Conservation (phyloP, 2,888 invertebrate genomes). For the Kuschelorhynchus macadamiae region DNA sequence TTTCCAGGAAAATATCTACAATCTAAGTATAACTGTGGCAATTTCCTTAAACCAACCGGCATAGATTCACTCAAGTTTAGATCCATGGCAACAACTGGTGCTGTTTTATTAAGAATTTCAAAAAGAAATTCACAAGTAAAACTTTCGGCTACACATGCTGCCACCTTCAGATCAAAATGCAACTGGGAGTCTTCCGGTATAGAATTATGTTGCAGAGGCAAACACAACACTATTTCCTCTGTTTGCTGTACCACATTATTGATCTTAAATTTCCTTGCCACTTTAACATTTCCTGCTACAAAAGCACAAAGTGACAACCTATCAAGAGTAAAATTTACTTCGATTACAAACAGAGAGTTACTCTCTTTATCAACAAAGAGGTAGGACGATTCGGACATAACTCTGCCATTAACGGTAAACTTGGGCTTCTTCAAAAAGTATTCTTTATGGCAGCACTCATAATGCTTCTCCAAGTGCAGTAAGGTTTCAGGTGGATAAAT, state of each 20-base stretch:
- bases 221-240: background rate
- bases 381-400: background rate
- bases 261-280: background rate
- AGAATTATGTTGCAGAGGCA: background rate
- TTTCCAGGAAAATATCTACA: background rate
- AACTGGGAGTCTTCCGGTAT: background rate
- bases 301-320: background rate
- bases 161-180: background rate
- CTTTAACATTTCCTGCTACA: background rate
- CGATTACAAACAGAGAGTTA: slow-evolving; percentile 11
- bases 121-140: background rate
- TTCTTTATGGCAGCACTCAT: background rate
- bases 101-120: background rate
- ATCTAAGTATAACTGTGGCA: slow-evolving; percentile 8
- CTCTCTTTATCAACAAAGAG: background rate
- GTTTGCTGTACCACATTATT: background rate
- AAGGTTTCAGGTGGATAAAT: background rate
- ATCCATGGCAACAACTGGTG: background rate
- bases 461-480: slow-evolving; percentile 10
- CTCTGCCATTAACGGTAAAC: background rate
- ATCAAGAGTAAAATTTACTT: slow-evolving; percentile 2
- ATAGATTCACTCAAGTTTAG: background rate
- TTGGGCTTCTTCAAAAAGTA: slow-evolving; percentile 3
- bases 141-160: background rate
- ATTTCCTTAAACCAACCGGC: background rate